phyloP scores from a whole-genome alignment of 2,113 vertebrate genomes.

The Irena cyanogastra region DNA sequence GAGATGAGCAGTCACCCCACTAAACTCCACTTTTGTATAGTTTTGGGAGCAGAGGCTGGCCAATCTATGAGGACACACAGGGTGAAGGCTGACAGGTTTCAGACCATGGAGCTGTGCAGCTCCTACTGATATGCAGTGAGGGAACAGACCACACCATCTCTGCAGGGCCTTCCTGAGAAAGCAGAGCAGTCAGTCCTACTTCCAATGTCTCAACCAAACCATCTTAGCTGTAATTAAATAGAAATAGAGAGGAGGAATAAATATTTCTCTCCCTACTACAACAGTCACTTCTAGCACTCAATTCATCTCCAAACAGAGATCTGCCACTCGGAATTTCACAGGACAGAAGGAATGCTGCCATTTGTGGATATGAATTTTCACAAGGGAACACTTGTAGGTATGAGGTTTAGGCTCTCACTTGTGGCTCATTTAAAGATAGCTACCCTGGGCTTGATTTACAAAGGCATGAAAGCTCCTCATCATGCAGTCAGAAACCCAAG shows the following conservation, averaged over 20 bases:
- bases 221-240: not conserved
- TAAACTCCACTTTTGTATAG: not conserved
- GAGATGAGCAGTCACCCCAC: not conserved
- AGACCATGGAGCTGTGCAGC: not conserved
- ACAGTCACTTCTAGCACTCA: not conserved
- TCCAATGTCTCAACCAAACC: not conserved
- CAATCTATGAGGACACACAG: rapidly evolving
- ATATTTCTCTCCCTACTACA: not conserved
- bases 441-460: not conserved
- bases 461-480: not conserved
- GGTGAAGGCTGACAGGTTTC: not conserved
- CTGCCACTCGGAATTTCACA: not conserved
- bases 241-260: not conserved
- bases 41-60: not conserved
- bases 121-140: not conserved
- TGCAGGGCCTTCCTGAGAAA: not conserved
- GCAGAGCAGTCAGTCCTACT: not conserved
- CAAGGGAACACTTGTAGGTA: not conserved
- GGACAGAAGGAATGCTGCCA: not conserved
- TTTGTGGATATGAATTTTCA: not conserved
- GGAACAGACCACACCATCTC: not conserved
- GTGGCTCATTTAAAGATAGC: not conserved
- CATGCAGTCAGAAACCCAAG: not conserved
- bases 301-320: not conserved
- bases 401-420: not conserved